A percentile compares a stretch with the other conserved stretches of the same genome.
These are phyloP conservation scores for Tridacna crocea DNA, from an alignment of 2,888 invertebrate genomes.

Conservation along the genomic window DNA sequence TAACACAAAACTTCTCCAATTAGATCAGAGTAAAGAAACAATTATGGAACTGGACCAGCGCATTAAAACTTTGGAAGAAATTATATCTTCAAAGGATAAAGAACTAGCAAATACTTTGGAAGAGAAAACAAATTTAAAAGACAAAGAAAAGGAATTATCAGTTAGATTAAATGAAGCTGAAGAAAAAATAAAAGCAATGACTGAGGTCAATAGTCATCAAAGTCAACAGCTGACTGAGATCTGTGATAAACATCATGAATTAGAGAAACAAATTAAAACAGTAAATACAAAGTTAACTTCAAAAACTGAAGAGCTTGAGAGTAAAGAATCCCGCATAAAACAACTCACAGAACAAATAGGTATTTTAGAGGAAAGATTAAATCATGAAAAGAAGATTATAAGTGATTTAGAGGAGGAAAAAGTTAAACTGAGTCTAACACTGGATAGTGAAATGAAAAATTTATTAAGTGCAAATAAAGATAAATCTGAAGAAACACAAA, in stretches of 20 bases:
- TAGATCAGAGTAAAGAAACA: slow-evolving; percentile 73
- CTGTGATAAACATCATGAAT: slow-evolving; percentile 45
- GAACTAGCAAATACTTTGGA: neutral
- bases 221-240: slow-evolving; percentile 13
- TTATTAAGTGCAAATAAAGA: slow-evolving; percentile 32
- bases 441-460: slow-evolving; percentile 22
- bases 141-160: neutral
- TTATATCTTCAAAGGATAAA: slow-evolving; percentile 24
- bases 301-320: slow-evolving; percentile 41
- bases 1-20: slow-evolving; percentile 74
- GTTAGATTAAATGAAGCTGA: neutral
- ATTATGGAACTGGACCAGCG: slow-evolving; percentile 71
- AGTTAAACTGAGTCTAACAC: slow-evolving; percentile 3
- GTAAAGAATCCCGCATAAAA: slow-evolving; percentile 51
- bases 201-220: slow-evolving; percentile 19
- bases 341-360: slow-evolving; percentile 24
- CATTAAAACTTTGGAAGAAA: slow-evolving; percentile 38
- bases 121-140: neutral
- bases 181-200: slow-evolving; percentile 15
- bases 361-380: slow-evolving; percentile 17
- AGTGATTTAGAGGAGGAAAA: slow-evolving; percentile 11
- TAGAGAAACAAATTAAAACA: slow-evolving; percentile 34
- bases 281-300: slow-evolving; percentile 38
- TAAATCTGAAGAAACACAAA: slow-evolving; percentile 27
- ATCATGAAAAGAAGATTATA: slow-evolving; percentile 16